Conservation (phyloP, 2,888 invertebrate genomes). For the Oasisia sp. region DNA sequence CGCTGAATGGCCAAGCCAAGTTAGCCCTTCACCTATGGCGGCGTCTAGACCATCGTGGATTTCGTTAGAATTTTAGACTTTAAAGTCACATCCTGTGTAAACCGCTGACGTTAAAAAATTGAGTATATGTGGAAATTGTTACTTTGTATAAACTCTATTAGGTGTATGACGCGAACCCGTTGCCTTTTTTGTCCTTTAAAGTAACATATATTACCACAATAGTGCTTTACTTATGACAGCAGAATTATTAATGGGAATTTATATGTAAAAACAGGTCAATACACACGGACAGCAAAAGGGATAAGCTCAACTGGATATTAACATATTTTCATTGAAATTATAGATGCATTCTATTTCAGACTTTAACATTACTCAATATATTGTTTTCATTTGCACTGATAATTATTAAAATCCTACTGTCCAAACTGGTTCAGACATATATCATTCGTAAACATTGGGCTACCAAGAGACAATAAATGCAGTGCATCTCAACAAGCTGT, state of each 20-base stretch:
- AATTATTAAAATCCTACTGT: neutral
- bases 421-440: neutral
- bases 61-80: too few relatives aligned
- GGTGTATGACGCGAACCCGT: too few relatives aligned
- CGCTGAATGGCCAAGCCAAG: too few relatives aligned
- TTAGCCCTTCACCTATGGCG: too few relatives aligned
- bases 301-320: neutral
- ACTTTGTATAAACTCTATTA: too few relatives aligned
- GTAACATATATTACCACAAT: neutral
- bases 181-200: too few relatives aligned
- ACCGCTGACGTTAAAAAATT: too few relatives aligned
- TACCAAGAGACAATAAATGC: conserved; percentile 4
- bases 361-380: neutral
- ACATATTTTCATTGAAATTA: neutral
- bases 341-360: neutral
- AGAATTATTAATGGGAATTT: neutral
- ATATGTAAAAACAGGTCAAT: neutral
- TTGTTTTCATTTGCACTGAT: neutral
- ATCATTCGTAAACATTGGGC: neutral
- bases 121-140: too few relatives aligned
- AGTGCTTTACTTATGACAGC: neutral
- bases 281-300: neutral
- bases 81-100: too few relatives aligned
- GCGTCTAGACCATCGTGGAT: too few relatives aligned
- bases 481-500: neutral